Percentiles rank a stretch among this genome's conserved stretches.
Evolutionary conservation across 2,113 vertebrate species (phyloP).

Genomic region (Pelodiscus sinensis): DNA sequence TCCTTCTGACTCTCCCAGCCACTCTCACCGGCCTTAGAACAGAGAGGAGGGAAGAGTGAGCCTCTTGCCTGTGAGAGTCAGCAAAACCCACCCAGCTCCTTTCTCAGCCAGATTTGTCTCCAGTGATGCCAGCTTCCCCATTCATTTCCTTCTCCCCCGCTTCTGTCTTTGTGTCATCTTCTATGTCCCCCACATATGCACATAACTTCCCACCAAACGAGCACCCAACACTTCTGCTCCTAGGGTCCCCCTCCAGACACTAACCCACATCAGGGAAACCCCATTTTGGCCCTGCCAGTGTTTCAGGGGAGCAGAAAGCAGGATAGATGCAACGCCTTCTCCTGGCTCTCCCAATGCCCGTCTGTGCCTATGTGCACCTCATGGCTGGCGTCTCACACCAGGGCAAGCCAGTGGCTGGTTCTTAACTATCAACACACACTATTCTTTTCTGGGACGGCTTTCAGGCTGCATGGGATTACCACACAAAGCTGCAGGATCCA

Average conservation of each 20-base stretch:
- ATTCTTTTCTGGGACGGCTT: neutral
- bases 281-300: neutral
- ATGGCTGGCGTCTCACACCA: neutral
- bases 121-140: neutral
- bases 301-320: neutral
- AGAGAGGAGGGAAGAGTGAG: neutral
- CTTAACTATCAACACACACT: neutral
- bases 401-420: neutral
- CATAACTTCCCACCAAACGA: neutral
- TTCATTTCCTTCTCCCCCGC: neutral
- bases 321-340: rapidly evolving
- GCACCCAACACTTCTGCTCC: neutral
- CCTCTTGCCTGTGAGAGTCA: neutral
- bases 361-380: neutral
- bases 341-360: neutral
- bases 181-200: neutral
- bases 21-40: neutral
- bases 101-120: neutral
- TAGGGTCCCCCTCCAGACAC: neutral
- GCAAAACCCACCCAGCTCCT: neutral
- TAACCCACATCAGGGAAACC: neutral
- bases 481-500: neutral
- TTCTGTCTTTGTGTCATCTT: neutral
- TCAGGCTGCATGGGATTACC: neutral
- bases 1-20: neutral